Base-by-base conservation (phyloP, 2,888 invertebrate species). In the Neoitamus cyanurus region DNA sequence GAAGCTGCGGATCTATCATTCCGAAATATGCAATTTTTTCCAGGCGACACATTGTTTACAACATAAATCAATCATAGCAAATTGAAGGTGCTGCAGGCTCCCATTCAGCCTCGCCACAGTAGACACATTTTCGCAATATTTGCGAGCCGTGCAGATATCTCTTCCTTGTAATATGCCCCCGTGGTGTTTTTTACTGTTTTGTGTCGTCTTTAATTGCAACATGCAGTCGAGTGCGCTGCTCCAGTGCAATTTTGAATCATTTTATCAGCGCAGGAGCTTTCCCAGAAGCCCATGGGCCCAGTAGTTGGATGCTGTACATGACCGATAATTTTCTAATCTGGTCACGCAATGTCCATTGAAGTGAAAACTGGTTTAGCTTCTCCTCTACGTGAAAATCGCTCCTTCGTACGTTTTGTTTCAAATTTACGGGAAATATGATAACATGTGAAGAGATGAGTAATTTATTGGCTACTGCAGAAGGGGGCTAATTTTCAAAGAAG, bases 291-390 rank as follows among this genome's bases (percentile, higher is more conserved):
- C 31, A 70, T 25, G 28, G 70, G 15, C 30, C 15, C 9, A 36
- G 31, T 34, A 34, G 34, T 30, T 25, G 11, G 28, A 31, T 15
- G 72, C 72, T 15, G 15, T 20, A 72, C 7, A 72, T 31, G 48
- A 15, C 36, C 31, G 15, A 34, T 72, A 7, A 72, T 72, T 34
- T 34, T 31, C 34, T 34, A 72, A 72, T 15, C 72, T 31, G 72
- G 72, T 72, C 72, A 72, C 72, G 72, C 72, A 72, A 31, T 31
- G 34, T 69, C 31, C 34, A 72, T 72, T 72, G 9, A 72, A 72
- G 7, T 72, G 5, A 34, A 72, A 72, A 72, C 72, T 13, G 72
- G 72, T 72, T 34, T 31, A 72, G 72, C n/a, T 72, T n/a, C 34
- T 48, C 7, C 72, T 72, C 31, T 72, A 30, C 28, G 72, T 72